A percentile compares a stretch with the other conserved stretches of the same genome.
Evolutionary conservation across 2,113 vertebrate species (phyloP).

Genomic region (human): GRCh38 chr21:26940001-26940500

Average conservation of each 20-base stretch:
- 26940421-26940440: background rate
- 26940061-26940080: slow-evolving; percentile 57
- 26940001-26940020: slow-evolving; percentile 29
- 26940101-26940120: slow-evolving; percentile 61
- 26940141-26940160: slow-evolving; percentile 7
- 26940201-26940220: background rate
- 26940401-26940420: background rate
- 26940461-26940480: background rate
- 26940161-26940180: background rate
- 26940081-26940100: background rate
- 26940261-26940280: background rate
- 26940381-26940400: background rate
- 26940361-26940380: background rate
- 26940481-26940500: background rate
- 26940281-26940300: background rate
- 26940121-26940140: slow-evolving; percentile 60
- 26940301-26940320: background rate
- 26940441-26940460: background rate
- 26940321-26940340: background rate
- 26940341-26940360: background rate
- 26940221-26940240: background rate
- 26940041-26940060: slow-evolving; percentile 63
- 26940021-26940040: slow-evolving; percentile 53
- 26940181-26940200: background rate
- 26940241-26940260: background rate